phyloP scores from a whole-genome alignment of 1,140 invertebrate species.

The Caenorhabditis tropicalis region DNA sequence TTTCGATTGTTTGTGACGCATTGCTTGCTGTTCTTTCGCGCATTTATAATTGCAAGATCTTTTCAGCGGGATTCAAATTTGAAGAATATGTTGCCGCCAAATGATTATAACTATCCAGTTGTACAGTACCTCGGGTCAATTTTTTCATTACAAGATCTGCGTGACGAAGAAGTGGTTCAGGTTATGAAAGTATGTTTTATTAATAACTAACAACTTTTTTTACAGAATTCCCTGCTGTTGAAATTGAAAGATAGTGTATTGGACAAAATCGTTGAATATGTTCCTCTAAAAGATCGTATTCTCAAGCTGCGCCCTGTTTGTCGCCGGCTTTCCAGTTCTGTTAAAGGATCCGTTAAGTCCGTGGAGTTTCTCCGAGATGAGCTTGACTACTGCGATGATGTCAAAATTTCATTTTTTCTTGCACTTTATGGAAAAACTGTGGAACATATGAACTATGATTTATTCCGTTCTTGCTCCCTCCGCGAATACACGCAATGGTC shows the following conservation, averaged over 20 bases:
- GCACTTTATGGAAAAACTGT: background rate
- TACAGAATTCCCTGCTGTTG: background rate
- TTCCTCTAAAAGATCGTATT: background rate
- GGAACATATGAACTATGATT: background rate
- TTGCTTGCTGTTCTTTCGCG: background rate
- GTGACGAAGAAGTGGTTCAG: background rate
- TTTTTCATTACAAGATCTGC: constrained; percentile 1
- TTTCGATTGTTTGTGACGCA: background rate
- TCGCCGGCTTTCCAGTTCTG: background rate
- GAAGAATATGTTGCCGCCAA: background rate
- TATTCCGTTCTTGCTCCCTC: background rate
- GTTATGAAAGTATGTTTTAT: background rate
- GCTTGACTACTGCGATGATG: constrained; percentile 10
- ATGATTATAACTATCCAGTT: background rate
- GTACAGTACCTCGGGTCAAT: background rate
- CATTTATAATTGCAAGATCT: background rate
- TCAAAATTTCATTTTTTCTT: background rate
- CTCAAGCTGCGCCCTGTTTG: background rate
- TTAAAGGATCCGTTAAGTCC: background rate
- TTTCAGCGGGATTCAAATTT: too few species aligned
- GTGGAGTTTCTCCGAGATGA: constrained; percentile 10
- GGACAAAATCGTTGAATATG: background rate
- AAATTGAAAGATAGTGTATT: background rate
- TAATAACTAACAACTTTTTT: background rate
- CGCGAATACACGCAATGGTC: constrained; percentile 47